phyloP scores from a whole-genome alignment of 2,113 vertebrate species.

The Catharus minimus region DNA sequence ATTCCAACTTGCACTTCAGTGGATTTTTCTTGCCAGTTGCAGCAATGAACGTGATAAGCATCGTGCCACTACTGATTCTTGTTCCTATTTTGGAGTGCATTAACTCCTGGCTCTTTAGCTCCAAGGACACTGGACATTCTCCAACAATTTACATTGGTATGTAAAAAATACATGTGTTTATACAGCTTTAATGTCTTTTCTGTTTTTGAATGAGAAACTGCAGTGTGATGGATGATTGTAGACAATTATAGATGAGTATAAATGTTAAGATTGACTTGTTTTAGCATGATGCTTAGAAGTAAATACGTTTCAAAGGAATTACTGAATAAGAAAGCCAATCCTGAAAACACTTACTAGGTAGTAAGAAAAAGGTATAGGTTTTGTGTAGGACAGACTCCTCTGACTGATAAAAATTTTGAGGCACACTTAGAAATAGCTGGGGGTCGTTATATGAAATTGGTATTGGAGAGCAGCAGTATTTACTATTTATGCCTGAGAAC shows the following conservation, averaged over 20 bases:
- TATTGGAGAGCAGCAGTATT: neutral
- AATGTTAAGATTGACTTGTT: neutral
- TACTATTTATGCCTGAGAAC: neutral
- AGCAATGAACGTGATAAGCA: conserved; percentile 87
- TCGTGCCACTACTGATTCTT: conserved; percentile 83
- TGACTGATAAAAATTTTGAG: neutral
- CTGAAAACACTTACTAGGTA: neutral
- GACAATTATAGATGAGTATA: neutral
- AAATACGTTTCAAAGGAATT: neutral
- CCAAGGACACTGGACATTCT: conserved; percentile 63
- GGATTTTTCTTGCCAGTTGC: conserved; percentile 85
- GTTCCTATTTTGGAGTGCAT: conserved; percentile 83
- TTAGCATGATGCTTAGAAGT: neutral
- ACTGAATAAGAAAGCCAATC: neutral
- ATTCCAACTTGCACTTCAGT: conserved; percentile 85
- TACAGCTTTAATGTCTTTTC: neutral
- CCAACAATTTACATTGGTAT: conserved; percentile 82
- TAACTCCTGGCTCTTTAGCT: conserved; percentile 68
- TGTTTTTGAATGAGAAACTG: neutral
- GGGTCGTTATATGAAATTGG: neutral
- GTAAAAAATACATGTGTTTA: neutral
- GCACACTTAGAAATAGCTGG: neutral
- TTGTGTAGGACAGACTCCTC: neutral
- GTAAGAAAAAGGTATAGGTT: neutral
- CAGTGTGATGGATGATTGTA: neutral